Evolutionary conservation across 2,888 invertebrate genomes (phyloP).

Genomic region (Neoascia interrupta): DNA sequence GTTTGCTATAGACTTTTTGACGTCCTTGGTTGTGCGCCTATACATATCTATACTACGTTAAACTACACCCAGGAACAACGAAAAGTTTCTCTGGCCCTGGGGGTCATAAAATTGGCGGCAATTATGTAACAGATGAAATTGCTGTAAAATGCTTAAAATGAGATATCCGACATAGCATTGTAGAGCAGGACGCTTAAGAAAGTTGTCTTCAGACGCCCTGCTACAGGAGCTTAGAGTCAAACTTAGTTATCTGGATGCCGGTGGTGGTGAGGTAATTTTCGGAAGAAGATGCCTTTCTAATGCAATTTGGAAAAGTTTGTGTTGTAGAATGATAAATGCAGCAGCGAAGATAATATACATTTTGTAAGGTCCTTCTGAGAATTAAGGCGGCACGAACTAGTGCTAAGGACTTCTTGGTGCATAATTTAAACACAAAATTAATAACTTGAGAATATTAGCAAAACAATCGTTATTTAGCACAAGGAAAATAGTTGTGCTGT

Average conservation of each 20-base stretch:
- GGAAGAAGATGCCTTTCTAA: neutral
- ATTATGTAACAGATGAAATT: slow-evolving; percentile 47
- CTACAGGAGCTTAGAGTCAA: neutral
- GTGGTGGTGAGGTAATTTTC: neutral
- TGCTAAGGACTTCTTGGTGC: too few relatives aligned
- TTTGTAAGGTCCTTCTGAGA: too few relatives aligned
- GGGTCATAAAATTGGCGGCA: slow-evolving; percentile 39
- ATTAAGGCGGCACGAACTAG: too few relatives aligned
- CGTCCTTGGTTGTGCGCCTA: neutral
- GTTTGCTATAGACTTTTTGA: slow-evolving; percentile 13
- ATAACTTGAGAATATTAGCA: too few relatives aligned
- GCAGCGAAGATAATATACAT: too few relatives aligned
- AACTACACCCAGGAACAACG: slow-evolving; percentile 8
- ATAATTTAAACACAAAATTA: too few relatives aligned
- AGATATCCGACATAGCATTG: slow-evolving; percentile 10
- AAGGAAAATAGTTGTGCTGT: too few relatives aligned
- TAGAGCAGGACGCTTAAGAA: neutral
- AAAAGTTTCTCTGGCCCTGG: slow-evolving; percentile 31
- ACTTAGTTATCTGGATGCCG: slow-evolving; percentile 16
- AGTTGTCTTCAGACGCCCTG: neutral
- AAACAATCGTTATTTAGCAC: too few relatives aligned
- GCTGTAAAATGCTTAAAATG: slow-evolving; percentile 45
- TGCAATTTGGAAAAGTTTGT: slow-evolving; percentile 11
- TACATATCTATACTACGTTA: neutral
- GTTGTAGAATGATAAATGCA: too few relatives aligned